Base-by-base conservation (phyloP, 2,888 invertebrate genomes). In the Cryptus viduatorius region DNA sequence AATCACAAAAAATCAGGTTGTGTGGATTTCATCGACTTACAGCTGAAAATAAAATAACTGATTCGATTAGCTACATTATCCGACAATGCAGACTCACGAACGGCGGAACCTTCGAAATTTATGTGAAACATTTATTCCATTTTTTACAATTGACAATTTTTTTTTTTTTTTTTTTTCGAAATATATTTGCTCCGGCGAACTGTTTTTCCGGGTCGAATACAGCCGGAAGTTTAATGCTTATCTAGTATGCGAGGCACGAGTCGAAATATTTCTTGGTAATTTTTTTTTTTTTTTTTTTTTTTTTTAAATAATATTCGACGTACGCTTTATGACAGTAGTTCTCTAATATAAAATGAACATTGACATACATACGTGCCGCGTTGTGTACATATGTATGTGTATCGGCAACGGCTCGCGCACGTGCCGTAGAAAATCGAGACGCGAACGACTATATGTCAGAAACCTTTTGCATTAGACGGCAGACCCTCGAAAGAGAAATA, bases 281-380 rank as follows among this genome's bases (percentile, higher is more conserved):
- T 37, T 37, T 31, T 5, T 24, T 44, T 14, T 31, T 56, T 50
- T 24, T n/a, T 42, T 53, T 31, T 48, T 68, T 72, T 59, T 59
- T 29, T 16, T 19, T 19, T 16, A 61, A 61, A 29, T 31, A 37
- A 37, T 48, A 61, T 61, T 61, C 31, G 61, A n/a, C 61, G 61
- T 61, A 31, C 31, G 61, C 29, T 31, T 61, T 61, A n/a, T 61
- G 61, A 42, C 37, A 37, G 31, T 73, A 16, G 67, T 31, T 79
- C 61, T 71, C 42, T 46, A 56, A 79, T 59, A 24, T 64, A 50
- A 79, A 69, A 42, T 48, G 69, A 79, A 69, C 78, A 79, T 71
- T 71, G 61, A 71, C 78, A 61, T 61, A 64, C 50, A 64, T 79
- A 79, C 76, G 81, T 76, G 75, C n/a, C 37, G 50, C 24, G 24